Evolutionary conservation across 1,140 invertebrate species (phyloP), one percentile per base, ranked within the genome.

Genomic region (Physella acuta): DNA sequence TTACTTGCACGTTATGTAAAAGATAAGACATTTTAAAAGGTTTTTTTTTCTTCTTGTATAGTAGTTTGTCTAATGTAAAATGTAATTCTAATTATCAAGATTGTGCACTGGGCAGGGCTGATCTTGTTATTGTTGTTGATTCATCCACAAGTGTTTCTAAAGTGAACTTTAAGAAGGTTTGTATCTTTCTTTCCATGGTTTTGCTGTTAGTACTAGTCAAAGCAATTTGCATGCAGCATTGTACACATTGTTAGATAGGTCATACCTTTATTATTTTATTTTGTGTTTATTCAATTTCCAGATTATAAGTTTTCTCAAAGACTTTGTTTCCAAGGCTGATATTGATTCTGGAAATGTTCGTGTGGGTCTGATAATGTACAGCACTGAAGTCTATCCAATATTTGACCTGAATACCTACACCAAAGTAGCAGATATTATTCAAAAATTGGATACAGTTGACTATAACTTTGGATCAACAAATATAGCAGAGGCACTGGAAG

Each of bases 101-200:
- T 44, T 72, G 69, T 56, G 61, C 56, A 14, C 65, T 73, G 30
- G 52, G 58, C 33, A 66, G 65, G 31, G 72, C 71, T 31, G 72
- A 87, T 84, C 34, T 81, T 17, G 74, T 81, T 0, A 66, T 81
- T 31, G 65, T 81, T 24, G 71, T 81, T 26, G 79, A 81, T 53
- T 74, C 76, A 0, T 79, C 78, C 4, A 73, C 75, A 4, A 76
- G 74, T 62, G 76, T 81, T 20, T 70, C 63, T 39, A 55, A 58
- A 34, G 39, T 28, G n/a, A 73, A 74, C 37, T 81, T 79, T 39
- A 52, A 26, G 3, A 76, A 78, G 62, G 56, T 68, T 33, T 33
- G 34, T 14, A 44, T 44, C 8, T 20, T 11, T 44, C 8, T 44
- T 44, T n/a, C n/a, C n/a, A n/a, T n/a, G n/a, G n/a, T n/a, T n/a